Conservation (phyloP, 2,888 invertebrate genomes). For the Serrognathus titanus region DNA sequence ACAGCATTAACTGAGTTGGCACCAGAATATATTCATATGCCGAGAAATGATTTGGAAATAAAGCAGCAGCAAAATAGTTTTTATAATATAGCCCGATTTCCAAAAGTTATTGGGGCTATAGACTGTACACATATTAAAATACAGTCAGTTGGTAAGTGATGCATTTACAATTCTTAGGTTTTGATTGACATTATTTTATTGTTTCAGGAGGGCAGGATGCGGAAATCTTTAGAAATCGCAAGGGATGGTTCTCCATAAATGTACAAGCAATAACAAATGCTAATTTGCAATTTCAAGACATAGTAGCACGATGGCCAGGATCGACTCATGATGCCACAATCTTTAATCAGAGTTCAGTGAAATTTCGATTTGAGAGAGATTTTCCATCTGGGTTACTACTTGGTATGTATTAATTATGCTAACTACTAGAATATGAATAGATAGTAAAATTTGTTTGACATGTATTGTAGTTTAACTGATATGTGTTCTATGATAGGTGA, state of each 20-base stretch:
- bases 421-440: not conserved
- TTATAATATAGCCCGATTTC: not conserved
- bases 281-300: not conserved
- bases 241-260: not conserved
- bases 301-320: not conserved
- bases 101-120: not conserved
- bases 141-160: not conserved
- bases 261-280: not conserved
- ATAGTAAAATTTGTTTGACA: not conserved
- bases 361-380: not conserved
- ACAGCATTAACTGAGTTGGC: not conserved
- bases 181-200: not conserved
- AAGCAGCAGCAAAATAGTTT: not conserved
- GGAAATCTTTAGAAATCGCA: not conserved
- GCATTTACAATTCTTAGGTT: not conserved
- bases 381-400: not conserved
- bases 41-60: not conserved
- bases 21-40: not conserved
- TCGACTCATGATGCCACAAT: not conserved
- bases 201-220: not conserved
- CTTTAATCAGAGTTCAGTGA: not conserved
- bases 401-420: not conserved
- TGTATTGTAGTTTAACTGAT: not conserved
- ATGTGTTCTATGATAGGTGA: not conserved
- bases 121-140: not conserved